phyloP scores from a whole-genome alignment of 2,888 invertebrate genomes.

The Nowickia ferox region DNA sequence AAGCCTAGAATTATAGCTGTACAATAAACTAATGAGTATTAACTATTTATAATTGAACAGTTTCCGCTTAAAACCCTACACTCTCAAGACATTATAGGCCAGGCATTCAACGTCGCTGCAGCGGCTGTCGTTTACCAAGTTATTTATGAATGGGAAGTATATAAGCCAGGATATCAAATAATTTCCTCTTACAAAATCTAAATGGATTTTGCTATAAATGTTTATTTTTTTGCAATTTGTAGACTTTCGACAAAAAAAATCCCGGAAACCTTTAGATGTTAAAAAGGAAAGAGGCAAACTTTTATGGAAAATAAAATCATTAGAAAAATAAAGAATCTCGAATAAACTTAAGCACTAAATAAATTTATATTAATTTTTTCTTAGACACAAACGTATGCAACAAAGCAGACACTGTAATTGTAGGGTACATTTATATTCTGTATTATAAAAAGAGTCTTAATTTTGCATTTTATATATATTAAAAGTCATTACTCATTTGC shows the following conservation, averaged over 20 bases:
- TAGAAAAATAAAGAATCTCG: not conserved
- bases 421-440: not conserved
- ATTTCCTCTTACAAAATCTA: slow-evolving; percentile 31
- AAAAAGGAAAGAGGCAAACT: no score
- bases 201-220: slow-evolving; percentile 10
- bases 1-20: not conserved
- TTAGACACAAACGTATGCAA: not conserved
- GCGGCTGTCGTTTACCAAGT: not conserved
- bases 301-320: no score
- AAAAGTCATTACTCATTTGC: slow-evolving; percentile 45
- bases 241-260: not conserved
- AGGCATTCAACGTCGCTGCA: no score
- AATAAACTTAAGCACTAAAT: not conserved
- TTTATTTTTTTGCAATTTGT: not conserved
- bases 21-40: slow-evolving; percentile 52
- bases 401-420: not conserved
- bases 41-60: slow-evolving; percentile 52
- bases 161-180: slow-evolving; percentile 33
- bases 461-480: slow-evolving; percentile 12
- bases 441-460: no score
- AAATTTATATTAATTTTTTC: not conserved
- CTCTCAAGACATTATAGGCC: not conserved
- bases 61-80: slow-evolving; percentile 30
- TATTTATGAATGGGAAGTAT: not conserved
- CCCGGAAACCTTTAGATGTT: not conserved